These are phyloP conservation scores for Phytoseiulus persimilis DNA, from an alignment of 2,888 invertebrate species.

Conservation along the genomic window DNA sequence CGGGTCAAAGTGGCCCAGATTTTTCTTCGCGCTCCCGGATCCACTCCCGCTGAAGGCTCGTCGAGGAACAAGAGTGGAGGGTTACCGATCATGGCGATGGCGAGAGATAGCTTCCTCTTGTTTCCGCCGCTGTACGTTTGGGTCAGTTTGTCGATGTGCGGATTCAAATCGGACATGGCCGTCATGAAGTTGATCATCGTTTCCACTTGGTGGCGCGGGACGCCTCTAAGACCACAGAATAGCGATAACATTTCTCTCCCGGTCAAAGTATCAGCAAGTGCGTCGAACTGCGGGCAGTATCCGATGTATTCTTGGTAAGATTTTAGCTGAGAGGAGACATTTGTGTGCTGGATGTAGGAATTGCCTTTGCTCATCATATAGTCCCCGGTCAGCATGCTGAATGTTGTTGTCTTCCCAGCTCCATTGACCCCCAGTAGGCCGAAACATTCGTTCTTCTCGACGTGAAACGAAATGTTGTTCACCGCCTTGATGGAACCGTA, in stretches of 20 bases:
- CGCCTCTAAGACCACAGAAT: conserved; percentile 66
- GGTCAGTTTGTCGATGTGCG: conserved; percentile 9
- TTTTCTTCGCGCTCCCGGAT: conserved; percentile 45
- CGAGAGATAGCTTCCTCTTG: conserved; percentile 67
- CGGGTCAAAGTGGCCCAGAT: conserved; percentile 44
- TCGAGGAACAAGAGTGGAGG: conserved; percentile 63
- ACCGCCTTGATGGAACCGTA: conserved; percentile 58
- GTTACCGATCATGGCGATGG: conserved; percentile 64
- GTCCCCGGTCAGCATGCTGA: conserved; percentile 56
- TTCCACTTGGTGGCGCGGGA: conserved; percentile 50
- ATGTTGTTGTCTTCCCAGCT: conserved; percentile 56
- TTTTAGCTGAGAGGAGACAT: conserved; percentile 41
- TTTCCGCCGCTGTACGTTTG: conserved; percentile 59
- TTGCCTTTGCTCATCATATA: conserved; percentile 51
- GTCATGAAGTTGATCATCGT: background rate
- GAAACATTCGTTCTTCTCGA: conserved; percentile 54
- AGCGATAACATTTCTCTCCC: conserved; percentile 64
- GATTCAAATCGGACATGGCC: background rate
- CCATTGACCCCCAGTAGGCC: conserved; percentile 55
- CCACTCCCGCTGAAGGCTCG: conserved; percentile 52
- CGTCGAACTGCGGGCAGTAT: conserved; percentile 83
- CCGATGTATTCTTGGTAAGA: conserved; percentile 59
- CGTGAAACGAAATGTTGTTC: conserved; percentile 61
- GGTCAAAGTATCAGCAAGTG: conserved; percentile 67
- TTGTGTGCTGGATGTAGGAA: conserved; percentile 52